Evolutionary conservation across 1,140 invertebrate genomes (phyloP).

Genomic region (Caerostris extrusa): DNA sequence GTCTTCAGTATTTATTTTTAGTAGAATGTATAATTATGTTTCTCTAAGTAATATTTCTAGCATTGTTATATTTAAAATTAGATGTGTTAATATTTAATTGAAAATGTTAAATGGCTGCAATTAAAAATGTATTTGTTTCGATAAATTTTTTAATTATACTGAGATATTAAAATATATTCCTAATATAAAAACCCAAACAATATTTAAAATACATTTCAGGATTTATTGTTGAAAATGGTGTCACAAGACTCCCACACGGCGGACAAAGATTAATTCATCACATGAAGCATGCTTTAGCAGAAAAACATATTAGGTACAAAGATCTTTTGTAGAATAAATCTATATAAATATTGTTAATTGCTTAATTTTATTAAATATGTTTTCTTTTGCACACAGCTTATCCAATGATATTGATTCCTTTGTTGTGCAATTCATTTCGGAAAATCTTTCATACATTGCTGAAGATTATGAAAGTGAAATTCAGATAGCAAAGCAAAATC

Average conservation of each 20-base stretch:
- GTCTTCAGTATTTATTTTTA: too few relatives aligned
- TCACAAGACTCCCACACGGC: slow-evolving; percentile 84
- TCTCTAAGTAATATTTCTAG: too few relatives aligned
- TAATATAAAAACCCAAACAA: neutral
- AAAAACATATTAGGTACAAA: slow-evolving; percentile 79
- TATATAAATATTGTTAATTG: neutral
- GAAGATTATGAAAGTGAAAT: slow-evolving; percentile 82
- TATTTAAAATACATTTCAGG: slow-evolving; percentile 79
- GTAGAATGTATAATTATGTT: too few relatives aligned
- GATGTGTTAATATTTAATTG: too few relatives aligned
- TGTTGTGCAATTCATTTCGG: slow-evolving; percentile 79
- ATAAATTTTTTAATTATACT: neutral
- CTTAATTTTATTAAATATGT: neutral
- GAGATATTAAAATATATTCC: neutral
- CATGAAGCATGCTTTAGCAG: slow-evolving; percentile 81
- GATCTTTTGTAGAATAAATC: neutral
- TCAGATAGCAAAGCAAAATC: slow-evolving; percentile 80
- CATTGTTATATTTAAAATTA: too few relatives aligned
- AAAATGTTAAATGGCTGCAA: neutral
- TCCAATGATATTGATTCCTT: slow-evolving; percentile 73
- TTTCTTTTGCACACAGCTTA: slow-evolving; percentile 80
- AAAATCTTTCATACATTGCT: slow-evolving; percentile 83
- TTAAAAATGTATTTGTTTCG: neutral
- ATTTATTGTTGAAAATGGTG: slow-evolving; percentile 83
- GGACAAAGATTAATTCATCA: slow-evolving; percentile 84